A percentile compares a stretch with the other conserved stretches of the same genome.
Conservation (phyloP, 2,888 invertebrate species). For the Lamproptera curius region DNA sequence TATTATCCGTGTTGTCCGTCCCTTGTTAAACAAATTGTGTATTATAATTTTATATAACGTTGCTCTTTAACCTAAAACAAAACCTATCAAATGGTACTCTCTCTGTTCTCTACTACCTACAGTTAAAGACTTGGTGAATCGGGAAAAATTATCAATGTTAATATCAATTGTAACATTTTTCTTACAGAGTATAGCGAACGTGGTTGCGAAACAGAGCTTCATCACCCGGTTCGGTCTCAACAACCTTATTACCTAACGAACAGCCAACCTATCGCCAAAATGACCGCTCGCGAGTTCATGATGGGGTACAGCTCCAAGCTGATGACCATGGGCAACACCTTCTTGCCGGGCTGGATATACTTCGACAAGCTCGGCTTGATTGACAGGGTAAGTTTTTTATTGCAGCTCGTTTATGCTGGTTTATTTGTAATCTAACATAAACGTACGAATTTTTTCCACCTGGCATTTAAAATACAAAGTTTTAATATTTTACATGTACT, state of each 20-base stretch:
- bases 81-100: no score
- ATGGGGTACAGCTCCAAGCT: constrained; percentile 91
- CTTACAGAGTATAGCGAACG: constrained; percentile 88
- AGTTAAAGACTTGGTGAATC: no score
- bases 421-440: no score
- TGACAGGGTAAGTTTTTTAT: constrained; percentile 83
- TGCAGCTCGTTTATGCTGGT: no score
- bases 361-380: constrained; percentile 93
- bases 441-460: no score
- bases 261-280: constrained; percentile 83
- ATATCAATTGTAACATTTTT: neutral
- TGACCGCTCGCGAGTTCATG: constrained; percentile 93
- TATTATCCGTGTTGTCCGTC: neutral
- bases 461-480: no score
- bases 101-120: no score
- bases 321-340: constrained; percentile 89
- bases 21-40: neutral
- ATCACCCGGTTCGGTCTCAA: constrained; percentile 84
- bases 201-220: constrained; percentile 81
- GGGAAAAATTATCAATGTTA: no score
- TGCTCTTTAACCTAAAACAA: neutral
- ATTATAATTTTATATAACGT: neutral
- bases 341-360: constrained; percentile 90
- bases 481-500: no score
- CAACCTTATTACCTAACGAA: constrained; percentile 83